Evolutionary conservation across 1,140 invertebrate genomes (phyloP).

Genomic region (Drosophila nikananu): DNA sequence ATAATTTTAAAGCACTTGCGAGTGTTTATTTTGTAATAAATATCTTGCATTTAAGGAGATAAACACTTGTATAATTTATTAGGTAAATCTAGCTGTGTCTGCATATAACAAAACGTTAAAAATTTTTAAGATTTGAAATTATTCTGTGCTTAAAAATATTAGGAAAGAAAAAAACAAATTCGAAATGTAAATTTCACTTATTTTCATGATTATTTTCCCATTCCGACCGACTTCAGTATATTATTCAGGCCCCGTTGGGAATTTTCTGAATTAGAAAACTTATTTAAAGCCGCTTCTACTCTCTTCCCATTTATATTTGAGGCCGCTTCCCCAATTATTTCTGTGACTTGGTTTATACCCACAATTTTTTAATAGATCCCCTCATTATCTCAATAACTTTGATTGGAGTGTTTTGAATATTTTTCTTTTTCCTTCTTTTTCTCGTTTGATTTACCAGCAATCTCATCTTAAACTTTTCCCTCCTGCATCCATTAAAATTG

Average conservation of each 20-base stretch:
- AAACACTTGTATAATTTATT: no score
- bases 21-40: neutral
- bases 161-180: neutral
- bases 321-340: neutral
- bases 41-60: neutral
- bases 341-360: neutral
- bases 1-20: neutral
- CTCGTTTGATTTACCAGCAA: conserved; percentile 40
- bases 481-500: conserved; percentile 44
- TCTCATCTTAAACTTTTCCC: conserved; percentile 56
- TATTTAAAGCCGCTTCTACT: neutral
- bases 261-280: neutral
- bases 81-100: neutral
- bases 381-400: conserved; percentile 39
- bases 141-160: neutral
- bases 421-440: conserved; percentile 3
- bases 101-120: neutral
- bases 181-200: neutral
- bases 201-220: no score
- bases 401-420: conserved; percentile 29
- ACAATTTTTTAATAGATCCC: conserved; percentile 25
- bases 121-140: neutral
- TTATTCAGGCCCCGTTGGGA: neutral
- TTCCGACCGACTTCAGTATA: neutral
- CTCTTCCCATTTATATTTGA: neutral